phyloP scores from a whole-genome alignment of 1,140 invertebrate species.

The Holcopasites calliopsidis region DNA sequence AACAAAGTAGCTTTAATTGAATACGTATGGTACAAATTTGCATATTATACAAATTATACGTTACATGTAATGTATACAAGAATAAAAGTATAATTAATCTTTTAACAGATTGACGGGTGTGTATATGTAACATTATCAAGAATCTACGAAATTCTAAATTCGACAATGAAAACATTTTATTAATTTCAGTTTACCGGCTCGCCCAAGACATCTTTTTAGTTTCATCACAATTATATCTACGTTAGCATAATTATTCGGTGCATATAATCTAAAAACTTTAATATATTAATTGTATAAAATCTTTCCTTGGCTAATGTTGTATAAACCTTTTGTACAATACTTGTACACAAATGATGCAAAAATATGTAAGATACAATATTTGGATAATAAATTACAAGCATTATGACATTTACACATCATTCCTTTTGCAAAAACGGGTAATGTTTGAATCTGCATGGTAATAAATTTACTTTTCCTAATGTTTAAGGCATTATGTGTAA shows the following conservation, averaged over 20 bases:
- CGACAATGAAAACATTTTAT: no score
- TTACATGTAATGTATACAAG: neutral
- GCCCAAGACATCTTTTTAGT: neutral
- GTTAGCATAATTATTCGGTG: neutral
- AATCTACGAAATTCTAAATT: no score
- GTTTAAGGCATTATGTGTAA: no score
- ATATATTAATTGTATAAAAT: neutral
- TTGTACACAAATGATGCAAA: neutral
- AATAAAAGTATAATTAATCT: neutral
- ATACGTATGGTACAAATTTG: slow-evolving; percentile 7
- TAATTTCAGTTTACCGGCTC: no score
- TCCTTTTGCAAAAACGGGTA: neutral
- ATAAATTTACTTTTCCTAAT: neutral
- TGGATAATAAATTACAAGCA: neutral
- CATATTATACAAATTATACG: slow-evolving; percentile 4
- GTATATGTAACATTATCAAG: neutral
- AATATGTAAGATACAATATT: neutral
- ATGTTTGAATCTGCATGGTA: neutral
- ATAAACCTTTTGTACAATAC: neutral
- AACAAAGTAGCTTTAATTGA: slow-evolving; percentile 10
- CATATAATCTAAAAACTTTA: neutral
- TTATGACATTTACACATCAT: neutral
- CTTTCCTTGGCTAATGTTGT: neutral
- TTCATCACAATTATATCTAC: neutral
- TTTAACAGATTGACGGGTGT: neutral